Conservation (phyloP, 2,797 vertebrate genomes). For the Arremon aurantiirostris region DNA sequence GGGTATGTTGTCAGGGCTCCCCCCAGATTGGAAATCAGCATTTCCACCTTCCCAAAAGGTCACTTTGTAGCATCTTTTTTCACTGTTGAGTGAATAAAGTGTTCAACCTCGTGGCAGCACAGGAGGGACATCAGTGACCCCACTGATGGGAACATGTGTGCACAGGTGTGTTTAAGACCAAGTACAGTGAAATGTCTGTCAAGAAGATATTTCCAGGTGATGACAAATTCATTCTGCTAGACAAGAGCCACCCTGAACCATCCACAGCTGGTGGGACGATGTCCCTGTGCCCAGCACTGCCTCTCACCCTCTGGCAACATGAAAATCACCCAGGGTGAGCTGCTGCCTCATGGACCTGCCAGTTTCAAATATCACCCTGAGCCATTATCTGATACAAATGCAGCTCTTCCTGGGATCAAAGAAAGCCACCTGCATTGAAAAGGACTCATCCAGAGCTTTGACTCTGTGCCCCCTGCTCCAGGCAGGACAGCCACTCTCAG, state of each 20-base stretch:
- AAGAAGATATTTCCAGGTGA: not conserved
- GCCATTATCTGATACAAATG: not conserved
- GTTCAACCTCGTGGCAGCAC: not conserved
- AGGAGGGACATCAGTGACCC: not conserved
- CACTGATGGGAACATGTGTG: rapidly evolving
- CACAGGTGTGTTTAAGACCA: not conserved
- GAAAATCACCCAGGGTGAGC: not conserved
- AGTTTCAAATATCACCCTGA: not conserved
- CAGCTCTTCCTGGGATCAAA: not conserved
- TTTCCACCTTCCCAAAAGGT: not conserved
- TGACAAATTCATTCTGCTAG: not conserved
- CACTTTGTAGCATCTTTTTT: not conserved
- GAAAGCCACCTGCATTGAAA: not conserved
- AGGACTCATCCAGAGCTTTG: not conserved
- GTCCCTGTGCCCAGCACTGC: not conserved
- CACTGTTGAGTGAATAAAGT: not conserved
- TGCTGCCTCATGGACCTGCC: not conserved
- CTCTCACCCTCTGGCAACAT: not conserved
- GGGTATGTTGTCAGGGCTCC: not conserved
- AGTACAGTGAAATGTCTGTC: not conserved
- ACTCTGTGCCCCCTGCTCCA: rapidly evolving
- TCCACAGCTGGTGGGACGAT: rapidly evolving
- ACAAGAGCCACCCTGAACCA: not conserved
- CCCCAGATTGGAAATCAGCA: rapidly evolving
- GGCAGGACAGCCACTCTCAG: not conserved